Base-by-base conservation (phyloP, 2,888 invertebrate genomes). In the Chorisops tibialis region DNA sequence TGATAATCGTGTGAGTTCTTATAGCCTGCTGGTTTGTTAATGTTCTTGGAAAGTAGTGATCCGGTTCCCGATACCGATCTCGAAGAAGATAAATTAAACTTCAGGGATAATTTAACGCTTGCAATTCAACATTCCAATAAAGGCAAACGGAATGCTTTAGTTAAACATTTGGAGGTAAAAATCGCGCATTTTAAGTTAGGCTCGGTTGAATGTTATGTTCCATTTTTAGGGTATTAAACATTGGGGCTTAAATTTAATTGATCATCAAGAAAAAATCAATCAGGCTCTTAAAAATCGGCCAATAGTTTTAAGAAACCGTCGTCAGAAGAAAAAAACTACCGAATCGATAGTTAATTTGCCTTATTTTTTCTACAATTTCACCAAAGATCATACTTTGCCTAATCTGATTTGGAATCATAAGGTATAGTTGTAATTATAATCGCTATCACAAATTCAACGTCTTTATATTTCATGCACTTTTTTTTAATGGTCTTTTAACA, bases 401-500 rank as follows among this genome's bases (percentile, higher is more conserved):
- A 96, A 98, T 80, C 83, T 99, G 41, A 96, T 99, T 72, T 99
- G 99, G 99, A 99, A 99, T 78, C 96, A 96, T 74, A 96, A 96
- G 79, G 92, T 91, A 70, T 75, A 24, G 41, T 66, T n/a, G 30
- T 63, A 50, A 12, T 16, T 30, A 51, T 58, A 54, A 22, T n/a
- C n/a, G n/a, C n/a, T 45, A 45, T 21, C 19, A 30, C 14, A 52
- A 39, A 35, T 22, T 49, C n/a, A n/a, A n/a, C 47, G 60, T 9
- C 43, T 16, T 21, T 35, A 37, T 37, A 30, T 18, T 45, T 50
- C 47, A 48, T 41, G 49, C n/a, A 21, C 19, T 18, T 14, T 54
- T 48, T n/a, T n/a, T n/a, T n/a, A n/a, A 19, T 62, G 35, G n/a
- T 35, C 35, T 30, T 30, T 41, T 72, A 73, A 7, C 70, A 93